Base-by-base conservation (phyloP, 2,888 invertebrate genomes). In the Eulithis prunata region DNA sequence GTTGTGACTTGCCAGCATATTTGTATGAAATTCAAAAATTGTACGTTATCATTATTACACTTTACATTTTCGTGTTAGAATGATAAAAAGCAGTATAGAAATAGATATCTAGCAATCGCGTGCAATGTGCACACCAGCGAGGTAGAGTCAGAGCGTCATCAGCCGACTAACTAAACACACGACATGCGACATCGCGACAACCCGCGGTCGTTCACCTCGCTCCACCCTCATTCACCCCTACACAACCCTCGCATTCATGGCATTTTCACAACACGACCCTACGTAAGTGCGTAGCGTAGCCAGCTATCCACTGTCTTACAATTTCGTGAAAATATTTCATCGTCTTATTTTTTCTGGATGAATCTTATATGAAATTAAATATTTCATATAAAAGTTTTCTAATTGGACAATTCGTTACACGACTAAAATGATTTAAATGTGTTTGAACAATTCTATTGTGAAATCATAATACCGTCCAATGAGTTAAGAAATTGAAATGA, bases 191-290 rank as follows among this genome's bases (percentile, higher is more conserved):
- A n/a, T n/a, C 74, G 77, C 78, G 76, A 76, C 79, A 72, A 71
- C 75, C 69, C 72, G 73, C 76, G 86, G 86, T 85, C 87, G 75
- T 85, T 86, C 74, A 87, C 87, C 86, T 79, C 72, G 66, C 70
- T 69, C 75, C 81, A 78, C 80, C 74, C 70, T 64, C 75, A 64
- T 67, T 71, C 77, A 78, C 80, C 82, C 82, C 70, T 70, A 73
- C 71, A 71, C 77, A 75, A 79, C 83, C 81, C 80, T 74, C 75
- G 66, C 68, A 66, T 69, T 71, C 61, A 71, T 68, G 59, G 70
- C 70, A 67, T 70, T 71, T 72, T 66, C 66, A 57, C 54, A 66
- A 74, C 70, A 71, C 71, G 75, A 71, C 70, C 69, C 71, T 49
- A 21, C 21, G 21, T 21, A 21, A 21, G 21, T 21, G 36, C 57